Evolutionary conservation across 2,113 vertebrate species (phyloP), one percentile per base, ranked within the genome.

Genomic region (Zosterops borbonicus): DNA sequence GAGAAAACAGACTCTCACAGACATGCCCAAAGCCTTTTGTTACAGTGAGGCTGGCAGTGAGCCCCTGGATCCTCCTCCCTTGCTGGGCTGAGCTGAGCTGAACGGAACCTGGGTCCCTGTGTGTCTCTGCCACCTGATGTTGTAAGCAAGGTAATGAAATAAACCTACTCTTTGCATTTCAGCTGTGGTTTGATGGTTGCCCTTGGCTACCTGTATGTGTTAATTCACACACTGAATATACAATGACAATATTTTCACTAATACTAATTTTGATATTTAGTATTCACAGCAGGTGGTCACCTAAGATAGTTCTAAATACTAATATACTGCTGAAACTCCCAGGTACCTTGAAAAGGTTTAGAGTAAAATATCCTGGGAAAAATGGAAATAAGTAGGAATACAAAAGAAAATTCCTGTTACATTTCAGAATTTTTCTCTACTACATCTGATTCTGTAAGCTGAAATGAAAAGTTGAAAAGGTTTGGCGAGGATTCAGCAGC

Each of bases 101-200:
- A 11, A 12, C 0, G 0, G 27, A 53, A 53, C 33, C 10, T 37
- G 33, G 18, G 14, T 27, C 39, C 11, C 27, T 0, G 0, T 14
- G 58, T 39, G 27, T 22, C 14, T 73, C 33, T 73, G 41, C 11
- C 41, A 11, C 9, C 6, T 33, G 49, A 33, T 33, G 18, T 5
- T 46, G 13, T 23, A 5, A 33, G 23, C 6, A 14, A 64, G 19
- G n/a, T 14, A 14, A 28, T n/a, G 13, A 55, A 47, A 74, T n/a
- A 47, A 74, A 39, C 19, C 18, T 19, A 39, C 12, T 55, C 28
- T 22, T 37, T 55, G 41, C n/a, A 47, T 22, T 74, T n/a, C 41
- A 55, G 59, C 9, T 39, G 28, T 8, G 23, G 28, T 28, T 39
- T n/a, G n/a, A 74, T 74, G 7, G 41, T n/a, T 56, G 50, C 50